These are phyloP conservation scores for Dicrostonyx torquatus DNA, from an alignment of 2,797 vertebrate species.

Conservation along the genomic window DNA sequence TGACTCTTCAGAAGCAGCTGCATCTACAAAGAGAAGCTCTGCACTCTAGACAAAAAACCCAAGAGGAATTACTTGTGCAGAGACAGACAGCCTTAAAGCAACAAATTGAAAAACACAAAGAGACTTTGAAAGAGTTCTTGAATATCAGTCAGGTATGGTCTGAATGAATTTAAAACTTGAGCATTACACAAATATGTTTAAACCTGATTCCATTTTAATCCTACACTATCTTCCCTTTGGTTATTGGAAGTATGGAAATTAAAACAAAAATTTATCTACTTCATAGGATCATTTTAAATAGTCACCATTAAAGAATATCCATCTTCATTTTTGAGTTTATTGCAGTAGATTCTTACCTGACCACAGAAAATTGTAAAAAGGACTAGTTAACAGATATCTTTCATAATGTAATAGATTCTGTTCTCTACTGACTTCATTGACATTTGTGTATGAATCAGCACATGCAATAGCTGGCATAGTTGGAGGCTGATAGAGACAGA, in stretches of 20 bases:
- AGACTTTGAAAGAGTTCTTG: constrained; percentile 87
- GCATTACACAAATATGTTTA: neutral
- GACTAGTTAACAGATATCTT: constrained; percentile 21
- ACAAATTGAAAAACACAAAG: constrained; percentile 87
- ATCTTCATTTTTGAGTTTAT: constrained; percentile 26
- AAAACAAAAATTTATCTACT: constrained; percentile 1
- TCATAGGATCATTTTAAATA: constrained; percentile 15
- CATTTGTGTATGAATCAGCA: constrained; percentile 12
- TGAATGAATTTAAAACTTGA: constrained; percentile 37
- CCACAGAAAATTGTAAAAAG: constrained; percentile 41
- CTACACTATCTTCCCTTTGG: neutral
- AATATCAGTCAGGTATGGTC: constrained; percentile 84
- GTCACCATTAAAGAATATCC: neutral
- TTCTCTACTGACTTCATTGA: constrained; percentile 5
- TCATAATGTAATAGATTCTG: neutral
- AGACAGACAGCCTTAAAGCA: constrained; percentile 84
- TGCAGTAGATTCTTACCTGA: constrained; percentile 12
- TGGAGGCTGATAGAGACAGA: neutral
- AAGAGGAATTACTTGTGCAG: constrained; percentile 82
- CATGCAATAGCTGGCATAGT: neutral
- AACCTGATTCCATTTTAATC: neutral
- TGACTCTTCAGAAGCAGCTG: constrained; percentile 83
- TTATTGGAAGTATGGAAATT: constrained; percentile 29
- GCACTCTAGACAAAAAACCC: constrained; percentile 82
- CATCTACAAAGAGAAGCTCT: constrained; percentile 84